Conservation (phyloP, 2,113 vertebrate genomes). For the Anolis sagrei region DNA sequence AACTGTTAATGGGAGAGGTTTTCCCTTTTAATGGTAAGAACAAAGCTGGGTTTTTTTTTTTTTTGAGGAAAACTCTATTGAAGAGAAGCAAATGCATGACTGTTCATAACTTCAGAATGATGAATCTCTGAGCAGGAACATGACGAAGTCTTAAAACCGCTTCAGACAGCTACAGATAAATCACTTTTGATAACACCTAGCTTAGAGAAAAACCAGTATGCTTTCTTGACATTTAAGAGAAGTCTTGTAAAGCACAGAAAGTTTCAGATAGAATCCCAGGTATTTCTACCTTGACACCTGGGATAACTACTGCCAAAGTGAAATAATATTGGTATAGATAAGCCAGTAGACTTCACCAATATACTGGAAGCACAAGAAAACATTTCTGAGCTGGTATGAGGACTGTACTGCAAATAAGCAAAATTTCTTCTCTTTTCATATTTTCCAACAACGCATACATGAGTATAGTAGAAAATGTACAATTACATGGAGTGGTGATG, state of each 20-base stretch:
- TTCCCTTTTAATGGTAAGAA: neutral
- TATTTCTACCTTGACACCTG: neutral
- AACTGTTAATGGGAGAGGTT: neutral
- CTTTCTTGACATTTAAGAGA: neutral
- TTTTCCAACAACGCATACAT: neutral
- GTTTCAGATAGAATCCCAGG: neutral
- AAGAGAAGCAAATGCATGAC: constrained; percentile 34
- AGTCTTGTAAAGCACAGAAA: too few species aligned
- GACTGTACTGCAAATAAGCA: too few species aligned
- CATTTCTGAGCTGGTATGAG: too few species aligned
- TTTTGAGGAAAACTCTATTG: neutral
- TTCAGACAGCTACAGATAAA: neutral
- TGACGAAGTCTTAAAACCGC: neutral
- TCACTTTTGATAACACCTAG: neutral
- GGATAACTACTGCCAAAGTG: neutral
- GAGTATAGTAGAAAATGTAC: neutral
- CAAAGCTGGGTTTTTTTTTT: too few species aligned
- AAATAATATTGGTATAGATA: neutral
- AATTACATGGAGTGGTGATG: neutral
- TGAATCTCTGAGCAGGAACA: neutral
- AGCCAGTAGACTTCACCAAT: too few species aligned
- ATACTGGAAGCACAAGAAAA: too few species aligned
- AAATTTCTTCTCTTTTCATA: too few species aligned
- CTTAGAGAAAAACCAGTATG: neutral
- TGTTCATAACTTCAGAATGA: constrained; percentile 8